These are phyloP conservation scores for Aeoliscus strigatus DNA, from an alignment of 2,797 vertebrate species.

Conservation along the genomic window DNA sequence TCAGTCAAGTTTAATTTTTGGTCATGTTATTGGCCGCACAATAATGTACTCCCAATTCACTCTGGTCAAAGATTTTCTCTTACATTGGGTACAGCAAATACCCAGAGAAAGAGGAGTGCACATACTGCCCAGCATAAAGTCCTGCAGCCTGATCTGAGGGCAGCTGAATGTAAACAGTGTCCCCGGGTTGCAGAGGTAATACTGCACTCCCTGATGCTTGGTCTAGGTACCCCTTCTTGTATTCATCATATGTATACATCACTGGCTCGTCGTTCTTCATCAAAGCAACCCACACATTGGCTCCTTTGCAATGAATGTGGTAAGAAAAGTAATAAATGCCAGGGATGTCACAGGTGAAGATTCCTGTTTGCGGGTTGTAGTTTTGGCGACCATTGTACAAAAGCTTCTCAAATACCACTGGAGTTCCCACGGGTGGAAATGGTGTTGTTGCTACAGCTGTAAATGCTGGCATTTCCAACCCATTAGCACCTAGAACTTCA, in stretches of 20 bases:
- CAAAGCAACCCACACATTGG: constrained; percentile 94
- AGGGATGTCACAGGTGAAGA: constrained; percentile 95
- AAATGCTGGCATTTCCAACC: constrained; percentile 94
- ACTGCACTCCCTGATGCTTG: constrained; percentile 97
- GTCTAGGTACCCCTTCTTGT: constrained; percentile 95
- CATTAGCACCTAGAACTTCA: constrained; percentile 69
- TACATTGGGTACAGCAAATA: constrained; percentile 98
- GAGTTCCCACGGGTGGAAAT: constrained; percentile 88
- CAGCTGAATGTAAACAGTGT: constrained; percentile 91
- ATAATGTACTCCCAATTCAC: constrained; percentile 16
- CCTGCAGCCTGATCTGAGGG: constrained; percentile 96
- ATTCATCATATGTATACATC: constrained; percentile 98
- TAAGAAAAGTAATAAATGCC: constrained; percentile 98
- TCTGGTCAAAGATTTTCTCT: constrained; percentile 13
- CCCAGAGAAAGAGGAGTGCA: constrained; percentile 97
- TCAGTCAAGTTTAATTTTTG: constrained; percentile 18
- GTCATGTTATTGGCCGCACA: constrained; percentile 19
- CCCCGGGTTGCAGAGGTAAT: constrained; percentile 85
- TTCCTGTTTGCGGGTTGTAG: constrained; percentile 91
- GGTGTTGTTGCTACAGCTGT: constrained; percentile 87
- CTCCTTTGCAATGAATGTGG: constrained; percentile 95
- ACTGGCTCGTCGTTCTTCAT: constrained; percentile 95
- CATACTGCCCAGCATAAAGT: constrained; percentile 95
- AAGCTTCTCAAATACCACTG: constrained; percentile 91
- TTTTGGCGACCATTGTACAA: constrained; percentile 96